Evolutionary conservation across 2,888 invertebrate species (phyloP).

Genomic region (Autographa pulchrina): DNA sequence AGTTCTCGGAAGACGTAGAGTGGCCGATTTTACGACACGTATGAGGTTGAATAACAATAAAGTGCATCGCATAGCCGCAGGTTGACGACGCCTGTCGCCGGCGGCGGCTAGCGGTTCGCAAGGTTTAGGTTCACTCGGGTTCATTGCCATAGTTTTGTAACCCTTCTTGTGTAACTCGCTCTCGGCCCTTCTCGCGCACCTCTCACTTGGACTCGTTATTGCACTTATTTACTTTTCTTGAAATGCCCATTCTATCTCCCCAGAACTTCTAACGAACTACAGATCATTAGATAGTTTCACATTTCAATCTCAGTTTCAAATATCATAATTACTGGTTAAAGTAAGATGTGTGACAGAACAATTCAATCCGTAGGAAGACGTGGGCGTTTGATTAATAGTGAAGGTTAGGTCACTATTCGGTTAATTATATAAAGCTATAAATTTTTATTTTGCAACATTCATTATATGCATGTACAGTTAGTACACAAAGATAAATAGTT

Average conservation of each 20-base stretch:
- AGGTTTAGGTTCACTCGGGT: conserved; percentile 88
- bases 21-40: conserved; percentile 51
- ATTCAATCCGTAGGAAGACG: conserved; percentile 58
- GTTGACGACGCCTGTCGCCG: conserved; percentile 76
- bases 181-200: conserved; percentile 82
- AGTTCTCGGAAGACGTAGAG: conserved; percentile 45
- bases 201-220: conserved; percentile 85
- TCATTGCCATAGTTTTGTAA: conserved; percentile 90
- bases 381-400: conserved; percentile 58
- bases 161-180: conserved; percentile 89
- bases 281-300: conserved; percentile 23
- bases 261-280: conserved; percentile 22
- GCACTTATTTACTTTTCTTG: conserved; percentile 70
- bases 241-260: conserved; percentile 42
- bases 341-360: conserved; percentile 54
- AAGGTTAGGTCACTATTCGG: conserved; percentile 48
- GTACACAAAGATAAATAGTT: conserved; percentile 39
- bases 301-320: conserved; percentile 44
- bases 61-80: conserved; percentile 62
- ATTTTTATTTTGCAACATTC: conserved; percentile 49
- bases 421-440: conserved; percentile 50
- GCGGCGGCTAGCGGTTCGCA: conserved; percentile 87
- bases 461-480: conserved; percentile 49
- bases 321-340: conserved; percentile 52
- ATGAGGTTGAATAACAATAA: conserved; percentile 51